Evolutionary conservation across 2,888 invertebrate genomes (phyloP), one percentile per base, ranked within the genome.

Genomic region (Torymus auratus): DNA sequence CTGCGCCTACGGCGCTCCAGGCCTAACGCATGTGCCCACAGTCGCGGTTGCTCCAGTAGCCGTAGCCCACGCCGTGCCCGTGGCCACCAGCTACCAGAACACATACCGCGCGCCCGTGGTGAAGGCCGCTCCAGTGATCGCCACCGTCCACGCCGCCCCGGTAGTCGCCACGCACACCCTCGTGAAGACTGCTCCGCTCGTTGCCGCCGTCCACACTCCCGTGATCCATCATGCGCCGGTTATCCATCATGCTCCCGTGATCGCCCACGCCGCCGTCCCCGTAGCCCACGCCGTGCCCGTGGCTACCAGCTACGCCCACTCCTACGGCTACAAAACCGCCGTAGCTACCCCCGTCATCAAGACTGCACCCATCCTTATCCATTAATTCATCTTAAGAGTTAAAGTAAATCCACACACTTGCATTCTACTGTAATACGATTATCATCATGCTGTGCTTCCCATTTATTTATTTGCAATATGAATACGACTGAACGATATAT

Each of bases 81-180:
- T 93, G 41, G 94, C 94, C 84, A 94, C 94, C 84, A 94, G 94
- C 83, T 94, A 94, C 89, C 93, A 94, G 85, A 94, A 94, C 92
- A 92, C 93, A 83, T 93, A 94, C 91, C 64, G 82, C 2, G 82
- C 82, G 1, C 82, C 83, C 11, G 82, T 83, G 0, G 61, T 83
- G 67, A 94, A 93, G 91, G 93, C 62, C 83, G 87, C 78, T 85
- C 89, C 88, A 76, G 81, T 89, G 50, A 86, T 17, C 60, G 41
- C 41, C 41, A 41, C 41, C 5, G 28, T 58, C 17, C 70, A 70
- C 10, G 50, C 69, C 0, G 41, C 58, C 14, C 41, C 41, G 5
- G 41, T 41, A 7, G 81, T 89, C 53, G 86, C 60, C 60, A 17
- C 17, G 10, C 60, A 60, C 60, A 60, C 60, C 60, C 0, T 89